Conservation (phyloP, 2,797 vertebrate genomes). For the Setipinna tenuifilis region DNA sequence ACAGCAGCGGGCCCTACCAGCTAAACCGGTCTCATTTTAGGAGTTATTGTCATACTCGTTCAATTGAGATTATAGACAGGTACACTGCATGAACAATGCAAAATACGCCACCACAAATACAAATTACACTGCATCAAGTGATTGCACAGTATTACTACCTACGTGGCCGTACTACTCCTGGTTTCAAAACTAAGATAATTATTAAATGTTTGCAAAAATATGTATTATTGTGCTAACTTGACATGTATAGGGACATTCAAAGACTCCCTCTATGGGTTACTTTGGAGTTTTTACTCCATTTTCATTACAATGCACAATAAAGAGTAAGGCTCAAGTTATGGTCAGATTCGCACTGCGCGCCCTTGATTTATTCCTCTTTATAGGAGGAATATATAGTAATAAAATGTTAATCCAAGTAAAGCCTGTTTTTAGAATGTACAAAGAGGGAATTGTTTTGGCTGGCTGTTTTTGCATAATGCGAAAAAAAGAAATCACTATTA, state of each 20-base stretch:
- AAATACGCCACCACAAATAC: not conserved
- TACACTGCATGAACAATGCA: not conserved
- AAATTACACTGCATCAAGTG: not conserved
- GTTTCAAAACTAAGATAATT: not conserved
- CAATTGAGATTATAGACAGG: conserved; percentile 9
- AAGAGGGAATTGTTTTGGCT: not conserved
- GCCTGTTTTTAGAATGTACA: not conserved
- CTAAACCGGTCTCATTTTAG: conserved; percentile 35
- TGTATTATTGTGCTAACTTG: too few relatives aligned
- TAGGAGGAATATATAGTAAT: not conserved
- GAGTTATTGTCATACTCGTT: conserved; percentile 34
- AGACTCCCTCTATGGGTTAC: not conserved
- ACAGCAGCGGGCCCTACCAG: conserved; percentile 65
- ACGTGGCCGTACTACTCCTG: not conserved
- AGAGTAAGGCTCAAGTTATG: not conserved
- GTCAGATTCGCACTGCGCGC: not conserved
- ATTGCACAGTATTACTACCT: not conserved
- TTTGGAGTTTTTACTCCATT: not conserved
- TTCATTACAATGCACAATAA: not conserved
- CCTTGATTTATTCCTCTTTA: not conserved
- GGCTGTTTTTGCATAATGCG: not conserved
- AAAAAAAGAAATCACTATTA: not conserved
- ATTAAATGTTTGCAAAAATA: not conserved
- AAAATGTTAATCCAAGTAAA: not conserved
- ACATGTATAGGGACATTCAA: too few relatives aligned